phyloP scores from a whole-genome alignment of 2,113 vertebrate genomes.

The Dipodomys stephensi region DNA sequence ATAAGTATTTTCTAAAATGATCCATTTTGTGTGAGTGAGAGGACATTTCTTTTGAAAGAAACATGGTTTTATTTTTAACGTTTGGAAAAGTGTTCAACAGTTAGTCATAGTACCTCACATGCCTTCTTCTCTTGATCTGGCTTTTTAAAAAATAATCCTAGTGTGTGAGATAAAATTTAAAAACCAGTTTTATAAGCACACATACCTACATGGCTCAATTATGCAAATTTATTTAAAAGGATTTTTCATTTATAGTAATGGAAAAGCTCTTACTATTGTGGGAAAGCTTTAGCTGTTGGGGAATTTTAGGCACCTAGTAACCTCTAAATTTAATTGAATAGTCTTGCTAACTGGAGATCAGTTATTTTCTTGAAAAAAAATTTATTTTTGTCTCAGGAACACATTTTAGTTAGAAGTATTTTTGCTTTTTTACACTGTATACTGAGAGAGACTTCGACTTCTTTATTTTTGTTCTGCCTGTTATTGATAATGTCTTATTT shows the following conservation, averaged over 20 bases:
- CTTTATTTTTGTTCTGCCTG: conserved; percentile 80
- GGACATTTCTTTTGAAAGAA: conserved; percentile 10
- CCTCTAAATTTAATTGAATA: conserved; percentile 24
- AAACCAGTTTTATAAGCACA: conserved; percentile 45
- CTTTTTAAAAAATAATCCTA: conserved; percentile 71
- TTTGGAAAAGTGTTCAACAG: conserved; percentile 31
- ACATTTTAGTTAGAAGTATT: background rate
- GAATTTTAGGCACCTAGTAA: conserved; percentile 46
- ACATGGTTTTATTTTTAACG: conserved; percentile 35
- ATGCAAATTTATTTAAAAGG: conserved; percentile 72
- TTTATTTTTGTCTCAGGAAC: background rate
- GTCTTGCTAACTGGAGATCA: background rate
- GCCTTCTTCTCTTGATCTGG: conserved; percentile 47
- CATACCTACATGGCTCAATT: conserved; percentile 25
- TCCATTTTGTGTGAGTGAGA: background rate
- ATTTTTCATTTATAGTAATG: conserved; percentile 61
- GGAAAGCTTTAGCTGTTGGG: conserved; percentile 6
- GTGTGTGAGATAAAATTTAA: conserved; percentile 80
- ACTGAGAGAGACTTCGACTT: conserved; percentile 11
- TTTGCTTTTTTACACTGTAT: conserved; percentile 62
- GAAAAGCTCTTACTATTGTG: conserved; percentile 56
- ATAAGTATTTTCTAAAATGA: background rate
- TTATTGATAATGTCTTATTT: conserved; percentile 85
- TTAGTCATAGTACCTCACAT: background rate
- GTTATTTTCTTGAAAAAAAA: conserved; percentile 6